These are phyloP conservation scores for Pogona vitticeps DNA, from an alignment of 2,113 vertebrate species.

Conservation along the genomic window DNA sequence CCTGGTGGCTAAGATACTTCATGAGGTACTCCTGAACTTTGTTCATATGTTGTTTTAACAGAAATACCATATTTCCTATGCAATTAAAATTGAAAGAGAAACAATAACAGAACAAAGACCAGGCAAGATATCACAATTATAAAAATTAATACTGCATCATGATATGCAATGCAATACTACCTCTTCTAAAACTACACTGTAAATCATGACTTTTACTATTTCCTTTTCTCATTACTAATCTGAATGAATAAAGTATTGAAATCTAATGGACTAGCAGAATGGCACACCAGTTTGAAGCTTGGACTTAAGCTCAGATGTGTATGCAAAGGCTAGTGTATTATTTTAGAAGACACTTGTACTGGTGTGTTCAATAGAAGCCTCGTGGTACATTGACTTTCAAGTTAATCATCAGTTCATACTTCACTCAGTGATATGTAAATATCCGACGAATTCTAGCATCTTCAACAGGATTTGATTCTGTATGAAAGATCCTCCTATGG, in stretches of 20 bases:
- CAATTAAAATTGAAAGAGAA: conserved; percentile 22
- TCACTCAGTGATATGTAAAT: neutral
- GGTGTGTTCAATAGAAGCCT: fast-evolving
- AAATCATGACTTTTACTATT: neutral
- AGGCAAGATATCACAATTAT: neutral
- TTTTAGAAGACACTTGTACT: neutral
- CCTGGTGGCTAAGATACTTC: conserved; percentile 65
- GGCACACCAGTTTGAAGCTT: no score
- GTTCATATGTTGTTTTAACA: conserved; percentile 48
- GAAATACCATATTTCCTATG: conserved; percentile 55
- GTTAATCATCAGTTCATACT: fast-evolving
- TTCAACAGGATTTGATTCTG: neutral
- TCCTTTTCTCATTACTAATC: neutral
- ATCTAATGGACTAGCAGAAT: no score
- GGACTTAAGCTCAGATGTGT: neutral
- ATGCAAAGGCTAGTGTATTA: neutral
- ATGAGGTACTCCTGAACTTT: conserved; percentile 63
- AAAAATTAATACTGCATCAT: no score
- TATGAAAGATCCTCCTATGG: neutral
- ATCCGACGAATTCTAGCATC: neutral
- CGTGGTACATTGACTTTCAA: neutral
- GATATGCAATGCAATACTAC: conserved; percentile 30
- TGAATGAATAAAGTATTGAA: neutral
- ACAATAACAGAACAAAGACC: neutral
- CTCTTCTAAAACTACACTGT: conserved; percentile 57